Evolutionary conservation across 2,113 vertebrate species (phyloP).

Genomic region (Myotis davidii): DNA sequence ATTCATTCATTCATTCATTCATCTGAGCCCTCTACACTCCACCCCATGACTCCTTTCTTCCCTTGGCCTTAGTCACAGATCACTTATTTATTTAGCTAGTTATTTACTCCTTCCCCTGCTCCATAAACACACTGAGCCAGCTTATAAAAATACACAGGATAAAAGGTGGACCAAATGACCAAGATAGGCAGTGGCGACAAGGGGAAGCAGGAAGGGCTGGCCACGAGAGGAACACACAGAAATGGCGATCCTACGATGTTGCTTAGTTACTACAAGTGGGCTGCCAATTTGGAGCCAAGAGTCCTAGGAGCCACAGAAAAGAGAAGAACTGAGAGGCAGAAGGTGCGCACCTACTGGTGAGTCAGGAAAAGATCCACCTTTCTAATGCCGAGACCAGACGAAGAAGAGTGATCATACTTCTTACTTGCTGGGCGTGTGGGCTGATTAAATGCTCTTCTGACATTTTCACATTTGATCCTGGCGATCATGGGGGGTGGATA

Average conservation of each 20-base stretch:
- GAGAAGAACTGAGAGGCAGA: neutral
- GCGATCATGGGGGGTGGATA: neutral
- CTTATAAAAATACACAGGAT: slow-evolving; percentile 35
- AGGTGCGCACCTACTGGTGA: neutral
- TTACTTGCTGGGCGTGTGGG: neutral
- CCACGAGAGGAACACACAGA: neutral
- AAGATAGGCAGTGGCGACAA: neutral
- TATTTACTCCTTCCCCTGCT: neutral
- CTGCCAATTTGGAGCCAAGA: neutral
- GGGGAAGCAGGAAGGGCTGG: neutral
- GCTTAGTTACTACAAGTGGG: neutral
- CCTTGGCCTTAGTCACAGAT: neutral
- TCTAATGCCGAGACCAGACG: neutral
- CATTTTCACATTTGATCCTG: neutral
- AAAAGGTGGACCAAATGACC: neutral
- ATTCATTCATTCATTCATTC: neutral
- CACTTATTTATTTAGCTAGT: neutral
- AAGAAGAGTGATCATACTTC: neutral
- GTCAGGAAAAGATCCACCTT: neutral
- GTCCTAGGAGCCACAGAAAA: neutral
- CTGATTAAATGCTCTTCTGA: neutral
- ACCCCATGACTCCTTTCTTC: neutral
- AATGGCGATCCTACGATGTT: neutral
- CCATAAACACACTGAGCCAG: neutral
- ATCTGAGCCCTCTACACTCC: neutral